A percentile compares a stretch with the other conserved stretches of the same genome.
These are phyloP conservation scores for Anneissia japonica DNA, from an alignment of 35 echinoderm and acorn worm species.

Conservation along the genomic window DNA sequence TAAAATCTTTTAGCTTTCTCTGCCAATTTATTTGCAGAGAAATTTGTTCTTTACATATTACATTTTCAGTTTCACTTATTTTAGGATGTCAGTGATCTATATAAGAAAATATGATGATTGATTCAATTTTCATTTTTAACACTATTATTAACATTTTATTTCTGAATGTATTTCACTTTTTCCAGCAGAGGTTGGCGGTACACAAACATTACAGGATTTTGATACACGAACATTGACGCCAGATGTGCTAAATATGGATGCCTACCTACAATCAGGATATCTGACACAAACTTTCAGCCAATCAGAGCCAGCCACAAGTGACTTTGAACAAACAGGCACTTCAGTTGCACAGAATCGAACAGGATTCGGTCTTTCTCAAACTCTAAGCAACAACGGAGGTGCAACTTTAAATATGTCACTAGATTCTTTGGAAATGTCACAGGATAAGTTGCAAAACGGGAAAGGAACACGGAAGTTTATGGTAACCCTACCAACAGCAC, in stretches of 20 bases:
- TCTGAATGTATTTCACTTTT: neutral
- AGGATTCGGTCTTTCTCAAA: too few species aligned
- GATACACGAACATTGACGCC: slow-evolving; percentile 74
- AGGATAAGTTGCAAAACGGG: neutral
- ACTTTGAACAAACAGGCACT: slow-evolving; percentile 18
- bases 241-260: slow-evolving; percentile 94
- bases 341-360: neutral
- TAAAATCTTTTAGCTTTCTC: too few species aligned
- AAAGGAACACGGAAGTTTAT: neutral
- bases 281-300: slow-evolving; percentile 90
- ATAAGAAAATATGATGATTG: too few species aligned
- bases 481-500: neutral
- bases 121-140: too few species aligned
- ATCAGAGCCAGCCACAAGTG: slow-evolving; percentile 59
- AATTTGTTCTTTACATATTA: too few species aligned
- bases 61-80: too few species aligned
- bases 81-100: too few species aligned
- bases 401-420: neutral
- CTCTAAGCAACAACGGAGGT: neutral
- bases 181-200: neutral
- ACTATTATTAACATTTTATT: neutral
- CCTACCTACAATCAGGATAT: slow-evolving; percentile 87
- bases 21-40: too few species aligned
- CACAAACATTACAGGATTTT: slow-evolving; percentile 1
- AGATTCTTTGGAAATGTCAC: neutral